Percentiles rank a stretch among this genome's conserved stretches.
phyloP scores from a whole-genome alignment of 2,797 vertebrate genomes.

The Chrosomus eos region DNA sequence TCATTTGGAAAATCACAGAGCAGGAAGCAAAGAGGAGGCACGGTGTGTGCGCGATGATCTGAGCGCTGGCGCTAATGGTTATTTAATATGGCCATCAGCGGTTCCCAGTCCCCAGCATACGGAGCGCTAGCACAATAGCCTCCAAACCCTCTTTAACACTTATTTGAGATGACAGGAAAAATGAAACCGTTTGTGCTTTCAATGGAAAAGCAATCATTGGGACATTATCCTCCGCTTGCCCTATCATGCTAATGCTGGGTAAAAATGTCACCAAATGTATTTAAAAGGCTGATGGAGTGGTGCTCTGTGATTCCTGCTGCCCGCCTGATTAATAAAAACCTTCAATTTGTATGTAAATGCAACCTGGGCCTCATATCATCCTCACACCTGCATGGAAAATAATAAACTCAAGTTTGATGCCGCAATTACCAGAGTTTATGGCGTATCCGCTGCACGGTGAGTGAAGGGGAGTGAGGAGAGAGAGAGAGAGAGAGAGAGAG shows the following conservation, averaged over 20 bases:
- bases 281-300: slow-evolving; percentile 99
- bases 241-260: slow-evolving; percentile 99
- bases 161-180: slow-evolving; percentile 99
- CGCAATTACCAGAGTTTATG: slow-evolving; percentile 99
- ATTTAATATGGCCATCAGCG: slow-evolving; percentile 99
- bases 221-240: slow-evolving; percentile 99
- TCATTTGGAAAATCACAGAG: slow-evolving; percentile 97
- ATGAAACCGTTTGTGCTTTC: slow-evolving; percentile 99
- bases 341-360: slow-evolving; percentile 99
- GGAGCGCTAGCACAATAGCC: slow-evolving; percentile 96
- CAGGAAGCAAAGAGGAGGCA: slow-evolving; percentile 95
- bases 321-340: slow-evolving; percentile 99
- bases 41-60: slow-evolving; percentile 93
- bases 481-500: slow-evolving; percentile 32
- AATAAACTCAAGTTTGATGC: slow-evolving; percentile 99
- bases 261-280: slow-evolving; percentile 99
- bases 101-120: slow-evolving; percentile 98
- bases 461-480: slow-evolving; percentile 55
- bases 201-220: slow-evolving; percentile 99
- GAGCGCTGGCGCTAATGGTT: slow-evolving; percentile 98
- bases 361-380: slow-evolving; percentile 96
- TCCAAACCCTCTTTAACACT: slow-evolving; percentile 99
- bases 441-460: slow-evolving; percentile 80
- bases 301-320: slow-evolving; percentile 99
- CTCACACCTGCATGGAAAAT: slow-evolving; percentile 98